These are phyloP conservation scores for Halcyon malimbica DNA, from an alignment of 2,113 vertebrate species.

Conservation along the genomic window DNA sequence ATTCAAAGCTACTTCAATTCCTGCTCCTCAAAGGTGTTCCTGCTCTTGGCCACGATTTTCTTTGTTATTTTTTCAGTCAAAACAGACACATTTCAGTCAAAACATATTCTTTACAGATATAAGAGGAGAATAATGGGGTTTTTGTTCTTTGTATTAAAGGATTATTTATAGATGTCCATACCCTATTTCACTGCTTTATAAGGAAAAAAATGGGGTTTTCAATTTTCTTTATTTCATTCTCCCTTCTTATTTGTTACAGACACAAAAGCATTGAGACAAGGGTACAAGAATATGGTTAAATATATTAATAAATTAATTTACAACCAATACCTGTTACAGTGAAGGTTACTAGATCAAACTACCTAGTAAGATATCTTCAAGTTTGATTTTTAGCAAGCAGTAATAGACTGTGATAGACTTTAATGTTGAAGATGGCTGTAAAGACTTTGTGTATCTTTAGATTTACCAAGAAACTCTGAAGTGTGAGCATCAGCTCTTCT, in stretches of 20 bases:
- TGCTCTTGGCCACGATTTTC: not conserved
- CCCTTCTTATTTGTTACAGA: not conserved
- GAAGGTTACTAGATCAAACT: not conserved
- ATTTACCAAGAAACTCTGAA: not conserved
- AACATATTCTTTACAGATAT: not conserved
- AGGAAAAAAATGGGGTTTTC: not conserved
- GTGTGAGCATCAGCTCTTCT: not conserved
- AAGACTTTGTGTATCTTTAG: not conserved
- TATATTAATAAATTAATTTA: not conserved
- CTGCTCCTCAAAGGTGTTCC: not conserved
- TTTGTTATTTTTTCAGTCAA: not conserved
- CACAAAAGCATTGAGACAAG: not conserved
- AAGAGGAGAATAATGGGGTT: not conserved
- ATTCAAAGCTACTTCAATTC: not conserved
- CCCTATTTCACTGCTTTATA: not conserved
- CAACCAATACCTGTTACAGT: not conserved
- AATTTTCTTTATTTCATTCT: not conserved
- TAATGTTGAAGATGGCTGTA: not conserved
- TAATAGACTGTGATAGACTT: not conserved
- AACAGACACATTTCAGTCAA: not conserved
- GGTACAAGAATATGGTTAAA: not conserved
- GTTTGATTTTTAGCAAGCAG: not conserved
- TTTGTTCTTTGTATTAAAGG: not conserved
- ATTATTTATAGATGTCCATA: not conserved
- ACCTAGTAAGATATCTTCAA: not conserved